phyloP scores from a whole-genome alignment of 92 coral and sea anemone species.

The Heteractis magnifica region DNA sequence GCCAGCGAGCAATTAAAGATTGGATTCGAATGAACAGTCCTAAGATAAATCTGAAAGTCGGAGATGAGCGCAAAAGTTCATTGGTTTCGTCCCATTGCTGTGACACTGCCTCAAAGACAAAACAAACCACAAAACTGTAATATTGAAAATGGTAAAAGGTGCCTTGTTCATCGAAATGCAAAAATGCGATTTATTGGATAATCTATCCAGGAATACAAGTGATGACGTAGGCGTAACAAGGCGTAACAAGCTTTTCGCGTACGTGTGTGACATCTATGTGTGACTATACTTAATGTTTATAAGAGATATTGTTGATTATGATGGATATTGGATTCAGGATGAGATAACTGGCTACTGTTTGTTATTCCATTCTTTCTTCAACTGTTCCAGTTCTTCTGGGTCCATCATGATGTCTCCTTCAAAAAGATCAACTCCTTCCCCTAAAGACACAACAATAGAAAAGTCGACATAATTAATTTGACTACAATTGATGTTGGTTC shows the following conservation, averaged over 20 bases:
- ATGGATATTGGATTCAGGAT: not conserved
- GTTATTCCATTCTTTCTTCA: slow-evolving; percentile 39
- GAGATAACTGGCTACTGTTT: not conserved
- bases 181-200: not conserved
- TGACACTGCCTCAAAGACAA: too few relatives aligned
- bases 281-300: not conserved
- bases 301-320: not conserved
- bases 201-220: not conserved
- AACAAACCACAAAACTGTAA: too few relatives aligned
- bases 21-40: too few relatives aligned
- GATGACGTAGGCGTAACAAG: not conserved
- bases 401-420: slow-evolving; percentile 77
- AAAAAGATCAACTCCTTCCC: slow-evolving; percentile 57
- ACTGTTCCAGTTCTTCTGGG: slow-evolving; percentile 56
- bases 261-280: not conserved
- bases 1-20: not conserved
- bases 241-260: not conserved
- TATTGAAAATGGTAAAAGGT: too few relatives aligned
- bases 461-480: too few relatives aligned
- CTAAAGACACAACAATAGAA: slow-evolving; percentile 22
- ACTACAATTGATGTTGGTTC: too few relatives aligned
- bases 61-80: too few relatives aligned
- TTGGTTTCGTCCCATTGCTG: too few relatives aligned
- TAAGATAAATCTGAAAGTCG: too few relatives aligned
- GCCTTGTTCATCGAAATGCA: too few relatives aligned